phyloP scores from a whole-genome alignment of 92 coral and sea anemone species.

The Porites cylindrica region DNA sequence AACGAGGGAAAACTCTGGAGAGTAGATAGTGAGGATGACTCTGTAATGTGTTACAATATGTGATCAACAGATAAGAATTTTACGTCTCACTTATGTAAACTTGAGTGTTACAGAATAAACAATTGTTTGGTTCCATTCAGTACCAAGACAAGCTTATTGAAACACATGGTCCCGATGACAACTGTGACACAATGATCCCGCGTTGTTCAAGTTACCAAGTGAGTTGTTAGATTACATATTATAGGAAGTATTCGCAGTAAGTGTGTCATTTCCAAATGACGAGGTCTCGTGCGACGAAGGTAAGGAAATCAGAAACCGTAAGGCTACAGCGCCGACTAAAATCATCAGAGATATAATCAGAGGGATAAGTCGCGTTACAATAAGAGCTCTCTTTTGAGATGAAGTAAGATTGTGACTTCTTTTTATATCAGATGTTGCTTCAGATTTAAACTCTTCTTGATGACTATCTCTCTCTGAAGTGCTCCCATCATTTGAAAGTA shows the following conservation, averaged over 20 bases:
- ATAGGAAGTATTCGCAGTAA: background rate
- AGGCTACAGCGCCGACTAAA: slow-evolving; percentile 40
- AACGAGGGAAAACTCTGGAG: too few species aligned
- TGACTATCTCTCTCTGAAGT: background rate
- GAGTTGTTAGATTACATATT: slow-evolving; percentile 13
- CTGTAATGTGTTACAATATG: too few species aligned
- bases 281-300: slow-evolving; percentile 20
- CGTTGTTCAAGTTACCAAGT: background rate
- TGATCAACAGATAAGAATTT: too few species aligned
- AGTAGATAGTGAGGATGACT: too few species aligned
- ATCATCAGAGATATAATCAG: slow-evolving; percentile 32
- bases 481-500: background rate
- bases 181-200: background rate
- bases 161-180: background rate
- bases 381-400: slow-evolving; percentile 19
- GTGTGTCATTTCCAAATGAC: slow-evolving; percentile 16
- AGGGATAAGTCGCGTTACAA: slow-evolving; percentile 36
- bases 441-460: background rate
- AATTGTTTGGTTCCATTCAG: too few species aligned
- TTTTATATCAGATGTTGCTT: background rate
- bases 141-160: too few species aligned
- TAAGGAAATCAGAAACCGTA: slow-evolving; percentile 59
- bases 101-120: too few species aligned
- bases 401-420: slow-evolving; percentile 1
- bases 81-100: too few species aligned